Conservation (phyloP, 2,797 vertebrate species). For the Avahi laniger region DNA sequence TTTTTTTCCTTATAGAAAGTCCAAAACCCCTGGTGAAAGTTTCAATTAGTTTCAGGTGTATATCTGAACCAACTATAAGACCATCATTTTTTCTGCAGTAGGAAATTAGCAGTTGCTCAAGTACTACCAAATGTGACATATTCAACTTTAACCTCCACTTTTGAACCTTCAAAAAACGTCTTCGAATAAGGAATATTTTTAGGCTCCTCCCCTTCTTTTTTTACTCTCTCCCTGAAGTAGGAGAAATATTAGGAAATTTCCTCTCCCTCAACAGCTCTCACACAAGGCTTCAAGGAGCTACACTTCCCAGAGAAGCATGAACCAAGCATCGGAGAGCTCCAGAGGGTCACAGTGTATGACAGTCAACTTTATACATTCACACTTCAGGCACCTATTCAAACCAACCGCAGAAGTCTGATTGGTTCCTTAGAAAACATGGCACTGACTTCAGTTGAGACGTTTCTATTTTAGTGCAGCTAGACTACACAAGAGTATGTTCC, state of each 20-base stretch:
- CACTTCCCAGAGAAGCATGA: slow-evolving; percentile 5
- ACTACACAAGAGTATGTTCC: slow-evolving; percentile 59
- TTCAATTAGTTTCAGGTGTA: slow-evolving; percentile 80
- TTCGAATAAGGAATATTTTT: background rate
- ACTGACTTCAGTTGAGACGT: slow-evolving; percentile 63
- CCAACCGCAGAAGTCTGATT: slow-evolving; percentile 45
- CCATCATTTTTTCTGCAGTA: slow-evolving; percentile 6
- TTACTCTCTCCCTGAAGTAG: slow-evolving; percentile 27
- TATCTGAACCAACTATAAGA: slow-evolving; percentile 66
- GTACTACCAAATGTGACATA: slow-evolving; percentile 6
- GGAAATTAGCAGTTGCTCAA: slow-evolving; percentile 12
- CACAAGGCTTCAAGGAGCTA: slow-evolving; percentile 34
- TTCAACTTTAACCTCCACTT: slow-evolving; percentile 27
- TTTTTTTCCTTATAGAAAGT: slow-evolving; percentile 83
- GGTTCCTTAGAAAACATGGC: slow-evolving; percentile 61
- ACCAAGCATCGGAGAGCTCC: slow-evolving; percentile 9
- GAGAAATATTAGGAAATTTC: slow-evolving; percentile 68
- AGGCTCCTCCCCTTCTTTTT: background rate
- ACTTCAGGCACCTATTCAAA: slow-evolving; percentile 61
- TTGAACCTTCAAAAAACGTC: slow-evolving; percentile 40
- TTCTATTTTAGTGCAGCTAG: slow-evolving; percentile 64
- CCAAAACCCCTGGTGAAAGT: slow-evolving; percentile 83
- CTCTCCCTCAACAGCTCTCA: slow-evolving; percentile 55
- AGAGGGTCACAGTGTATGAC: slow-evolving; percentile 19
- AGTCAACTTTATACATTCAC: slow-evolving; percentile 45